Base-by-base conservation (phyloP, 2,888 invertebrate genomes). In the Brachypterus glaber region DNA sequence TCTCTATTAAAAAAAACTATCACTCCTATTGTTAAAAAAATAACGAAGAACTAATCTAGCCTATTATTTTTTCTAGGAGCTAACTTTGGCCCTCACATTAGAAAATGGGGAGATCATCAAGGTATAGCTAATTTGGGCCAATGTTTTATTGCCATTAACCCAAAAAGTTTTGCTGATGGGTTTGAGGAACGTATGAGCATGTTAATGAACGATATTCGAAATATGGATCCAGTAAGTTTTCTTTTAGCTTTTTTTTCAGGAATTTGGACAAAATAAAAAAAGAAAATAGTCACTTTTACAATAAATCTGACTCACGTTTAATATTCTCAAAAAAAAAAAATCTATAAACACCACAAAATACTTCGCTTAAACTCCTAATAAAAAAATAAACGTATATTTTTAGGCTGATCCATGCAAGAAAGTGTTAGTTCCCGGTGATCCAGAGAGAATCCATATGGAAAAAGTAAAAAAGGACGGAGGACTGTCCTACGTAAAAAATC, bases 361-460 rank as follows among this genome's bases (percentile, higher is more conserved):
- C n/a, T n/a, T n/a, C n/a, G n/a, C n/a, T n/a, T n/a, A n/a, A n/a
- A n/a, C n/a, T n/a, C n/a, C n/a, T n/a, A n/a, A n/a, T n/a, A n/a
- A n/a, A n/a, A n/a, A n/a, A n/a, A n/a, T n/a, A n/a, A n/a, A n/a
- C n/a, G n/a, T n/a, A n/a, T n/a, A n/a, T 33, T 33, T 33, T 11
- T 11, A 17, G 12, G 16, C 17, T 17, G 33, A 27, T 27, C 27
- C 27, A 27, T 11, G 27, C 27, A 27, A 17, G 12, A 77, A 80
- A 5, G 84, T 92, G 0, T 52, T 88, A 32, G 77, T 88, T 1
- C 77, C 89, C n/a, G 92, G 91, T 1, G 92, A 92, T 60, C 85
- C 84, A 25, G 91, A 91, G 58, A 71, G 73, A 34, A 57, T 59
- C 2, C 75, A 79, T 38, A 83, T 81, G 64, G 62, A 67, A 15